A percentile compares a stretch with the other conserved stretches of the same genome.
Conservation (phyloP, 2,113 vertebrate genomes). For the Ammodytes marinus region DNA sequence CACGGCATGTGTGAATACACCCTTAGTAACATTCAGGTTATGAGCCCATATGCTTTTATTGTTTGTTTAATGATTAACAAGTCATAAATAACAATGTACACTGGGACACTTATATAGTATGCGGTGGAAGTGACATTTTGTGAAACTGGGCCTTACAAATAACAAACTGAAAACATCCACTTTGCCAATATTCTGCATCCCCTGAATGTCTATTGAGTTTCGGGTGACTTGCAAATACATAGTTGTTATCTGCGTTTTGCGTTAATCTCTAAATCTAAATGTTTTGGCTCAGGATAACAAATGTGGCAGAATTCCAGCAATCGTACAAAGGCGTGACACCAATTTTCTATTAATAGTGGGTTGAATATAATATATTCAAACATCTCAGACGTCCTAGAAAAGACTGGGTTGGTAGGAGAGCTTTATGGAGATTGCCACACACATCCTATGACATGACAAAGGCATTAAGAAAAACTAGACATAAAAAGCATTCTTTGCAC, state of each 20-base stretch:
- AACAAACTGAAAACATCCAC: neutral
- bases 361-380: slow-evolving; percentile 1
- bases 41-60: neutral
- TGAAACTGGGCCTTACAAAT: neutral
- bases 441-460: too few relatives aligned
- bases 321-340: neutral
- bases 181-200: neutral
- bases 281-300: neutral
- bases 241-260: too few relatives aligned
- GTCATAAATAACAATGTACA: neutral
- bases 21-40: neutral
- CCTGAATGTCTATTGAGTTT: neutral
- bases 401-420: too few relatives aligned
- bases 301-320: neutral
- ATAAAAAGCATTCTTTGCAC: too few relatives aligned
- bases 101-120: neutral
- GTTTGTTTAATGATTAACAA: neutral
- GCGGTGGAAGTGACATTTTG: neutral
- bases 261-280: too few relatives aligned
- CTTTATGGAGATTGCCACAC: neutral
- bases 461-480: too few relatives aligned
- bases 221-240: neutral
- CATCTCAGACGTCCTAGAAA: too few relatives aligned
- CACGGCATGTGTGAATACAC: too few relatives aligned
- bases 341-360: neutral